Evolutionary conservation across 2,888 invertebrate genomes (phyloP).

Genomic region (Lasioglossum morio): DNA sequence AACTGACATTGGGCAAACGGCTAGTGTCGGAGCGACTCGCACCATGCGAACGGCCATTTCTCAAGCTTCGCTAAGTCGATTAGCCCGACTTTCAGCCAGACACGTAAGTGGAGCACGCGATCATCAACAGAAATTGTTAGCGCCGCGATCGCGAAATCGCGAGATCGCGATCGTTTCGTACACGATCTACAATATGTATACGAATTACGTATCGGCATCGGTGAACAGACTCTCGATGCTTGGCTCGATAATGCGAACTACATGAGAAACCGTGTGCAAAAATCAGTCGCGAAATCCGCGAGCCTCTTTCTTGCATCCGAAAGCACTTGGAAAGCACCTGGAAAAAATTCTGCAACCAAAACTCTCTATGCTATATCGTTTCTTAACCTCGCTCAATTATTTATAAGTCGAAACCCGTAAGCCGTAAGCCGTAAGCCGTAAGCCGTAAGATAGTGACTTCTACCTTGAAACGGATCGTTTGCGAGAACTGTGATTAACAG

Average conservation of each 20-base stretch:
- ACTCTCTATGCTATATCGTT: not conserved
- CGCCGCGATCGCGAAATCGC: not conserved
- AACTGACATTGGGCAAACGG: constrained; percentile 49
- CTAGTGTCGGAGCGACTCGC: constrained; percentile 14
- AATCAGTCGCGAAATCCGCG: not conserved
- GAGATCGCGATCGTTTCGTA: not conserved
- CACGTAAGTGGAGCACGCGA: constrained; percentile 35
- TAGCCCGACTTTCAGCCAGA: constrained; percentile 46
- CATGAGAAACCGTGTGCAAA: constrained; percentile 23
- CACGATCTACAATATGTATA: not conserved
- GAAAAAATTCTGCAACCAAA: not conserved
- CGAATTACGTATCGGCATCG: not conserved
- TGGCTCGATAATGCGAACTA: constrained; percentile 27
- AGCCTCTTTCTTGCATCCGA: not conserved
- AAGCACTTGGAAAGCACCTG: too few relatives aligned
- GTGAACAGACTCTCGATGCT: not conserved
- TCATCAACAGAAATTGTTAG: constrained; percentile 13
- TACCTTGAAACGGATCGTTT: not conserved
- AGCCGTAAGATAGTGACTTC: not conserved
- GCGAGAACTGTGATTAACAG: not conserved
- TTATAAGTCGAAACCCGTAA: not conserved
- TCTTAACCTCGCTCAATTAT: not conserved
- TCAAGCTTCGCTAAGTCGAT: constrained; percentile 53
- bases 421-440: not conserved
- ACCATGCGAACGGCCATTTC: constrained; percentile 35